Base-by-base conservation (phyloP, 2,797 vertebrate species). In the Crenichthys baileyi region DNA sequence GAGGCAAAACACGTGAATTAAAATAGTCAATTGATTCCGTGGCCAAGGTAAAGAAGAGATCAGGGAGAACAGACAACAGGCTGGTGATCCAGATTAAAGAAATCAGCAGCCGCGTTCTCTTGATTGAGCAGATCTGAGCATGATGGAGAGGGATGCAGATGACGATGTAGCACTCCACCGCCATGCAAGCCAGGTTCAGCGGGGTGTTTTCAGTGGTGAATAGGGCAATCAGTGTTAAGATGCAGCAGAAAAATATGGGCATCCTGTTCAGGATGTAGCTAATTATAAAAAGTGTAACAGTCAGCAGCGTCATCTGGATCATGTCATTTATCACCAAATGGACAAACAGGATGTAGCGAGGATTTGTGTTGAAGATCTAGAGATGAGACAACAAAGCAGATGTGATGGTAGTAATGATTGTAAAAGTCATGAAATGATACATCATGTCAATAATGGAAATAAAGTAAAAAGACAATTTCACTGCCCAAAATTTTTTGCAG, bases 261-360 rank as follows among this genome's bases (percentile, higher is more conserved):
- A 31, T 31, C 31, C 31, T 31, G 31, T 31, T 31, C 31, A 31
- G 31, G 31, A 31, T 31, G 31, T 31, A 31, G 31, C 31, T 31
- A 31, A 31, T 31, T 31, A 31, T 31, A 31, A 31, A 31, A 31
- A 31, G 31, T 31, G 31, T 31, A 31, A 31, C 31, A 31, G 31
- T 31, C 31, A 1, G 31, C 2, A 31, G 2, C n/a, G 78, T 91
- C 82, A 95, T 80, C 79, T 94, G 92, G 67, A 94, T 80, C 77
- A 92, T 92, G 79, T 95, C 91, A 63, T 94, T 95, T 6, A 93
- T 11, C 71, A 94, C 91, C 79, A 95, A 81, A 79, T 95, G 90
- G 84, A 93, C 89, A 67, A 93, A 94, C 31, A 95, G 87, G 82
- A 95, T 91, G 61, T 91, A 95, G n/a, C 92, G 93, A 29, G 94